Evolutionary conservation across 1,140 invertebrate genomes (phyloP).

Genomic region (Steinernema feltiae): DNA sequence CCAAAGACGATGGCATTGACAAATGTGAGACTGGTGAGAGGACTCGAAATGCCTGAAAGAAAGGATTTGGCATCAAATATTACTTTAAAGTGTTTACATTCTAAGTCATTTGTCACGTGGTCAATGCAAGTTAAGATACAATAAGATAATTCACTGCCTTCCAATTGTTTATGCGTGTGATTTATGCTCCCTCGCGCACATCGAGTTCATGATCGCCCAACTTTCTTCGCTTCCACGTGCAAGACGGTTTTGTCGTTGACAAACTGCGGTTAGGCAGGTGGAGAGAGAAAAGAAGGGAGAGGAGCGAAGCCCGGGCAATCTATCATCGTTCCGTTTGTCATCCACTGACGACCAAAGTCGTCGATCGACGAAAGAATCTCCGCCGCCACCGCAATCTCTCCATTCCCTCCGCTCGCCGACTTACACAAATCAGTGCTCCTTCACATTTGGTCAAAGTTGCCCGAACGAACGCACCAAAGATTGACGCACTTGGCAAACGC

Average conservation of each 20-base stretch:
- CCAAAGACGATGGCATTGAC: constrained; percentile 88
- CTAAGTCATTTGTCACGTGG: too few species aligned
- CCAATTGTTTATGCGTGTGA: background rate
- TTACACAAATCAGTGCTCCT: background rate
- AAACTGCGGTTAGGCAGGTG: constrained; percentile 14
- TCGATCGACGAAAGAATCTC: background rate
- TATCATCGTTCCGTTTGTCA: constrained; percentile 21
- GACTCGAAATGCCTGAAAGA: constrained; percentile 75
- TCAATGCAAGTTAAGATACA: too few species aligned
- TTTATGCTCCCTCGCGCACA: background rate
- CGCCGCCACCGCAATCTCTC: background rate
- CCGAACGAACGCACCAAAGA: constrained; percentile 14
- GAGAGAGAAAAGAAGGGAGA: constrained; percentile 2
- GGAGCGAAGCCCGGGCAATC: constrained; percentile 18
- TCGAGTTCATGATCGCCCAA: background rate
- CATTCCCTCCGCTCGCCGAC: background rate
- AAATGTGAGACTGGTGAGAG: constrained; percentile 73
- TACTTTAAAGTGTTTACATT: too few species aligned
- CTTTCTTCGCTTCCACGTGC: constrained; percentile 26
- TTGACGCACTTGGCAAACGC: background rate
- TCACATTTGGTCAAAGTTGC: background rate
- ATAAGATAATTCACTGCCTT: too few species aligned
- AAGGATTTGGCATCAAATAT: background rate
- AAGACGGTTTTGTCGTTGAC: constrained; percentile 27
- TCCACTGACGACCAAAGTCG: constrained; percentile 6